phyloP scores from a whole-genome alignment of 2,113 vertebrate species.

The Mungos mungo region DNA sequence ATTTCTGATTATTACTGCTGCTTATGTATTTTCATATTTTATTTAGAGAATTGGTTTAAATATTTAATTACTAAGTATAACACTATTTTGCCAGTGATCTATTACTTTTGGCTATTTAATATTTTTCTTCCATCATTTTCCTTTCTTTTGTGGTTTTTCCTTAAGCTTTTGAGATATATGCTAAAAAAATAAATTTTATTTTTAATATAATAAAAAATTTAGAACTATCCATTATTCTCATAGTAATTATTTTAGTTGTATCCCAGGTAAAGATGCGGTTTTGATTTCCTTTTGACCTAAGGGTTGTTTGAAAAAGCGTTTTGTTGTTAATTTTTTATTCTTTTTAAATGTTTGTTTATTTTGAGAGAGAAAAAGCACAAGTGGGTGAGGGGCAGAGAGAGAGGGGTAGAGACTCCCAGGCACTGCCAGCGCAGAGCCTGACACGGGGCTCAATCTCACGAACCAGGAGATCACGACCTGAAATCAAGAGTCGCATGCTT shows the following conservation, averaged over 20 bases:
- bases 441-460: too few relatives aligned
- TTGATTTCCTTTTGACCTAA: neutral
- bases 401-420: too few relatives aligned
- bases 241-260: neutral
- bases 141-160: neutral
- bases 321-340: neutral
- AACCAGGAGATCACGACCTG: too few relatives aligned
- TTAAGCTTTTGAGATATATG: neutral
- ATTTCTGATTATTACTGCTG: neutral
- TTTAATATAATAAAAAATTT: neutral
- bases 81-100: neutral
- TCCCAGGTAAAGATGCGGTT: neutral
- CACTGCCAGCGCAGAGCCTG: too few relatives aligned
- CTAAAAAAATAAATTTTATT: neutral
- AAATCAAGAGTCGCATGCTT: too few relatives aligned
- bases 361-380: too few relatives aligned
- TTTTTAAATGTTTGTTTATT: neutral
- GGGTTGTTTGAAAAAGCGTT: neutral
- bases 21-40: neutral
- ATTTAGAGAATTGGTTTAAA: neutral
- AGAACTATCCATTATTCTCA: neutral
- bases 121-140: neutral
- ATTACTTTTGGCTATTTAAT: neutral
- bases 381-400: too few relatives aligned
- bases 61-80: neutral